Base-by-base conservation (phyloP, 2,797 vertebrate genomes). In the Serranus cabrilla region DNA sequence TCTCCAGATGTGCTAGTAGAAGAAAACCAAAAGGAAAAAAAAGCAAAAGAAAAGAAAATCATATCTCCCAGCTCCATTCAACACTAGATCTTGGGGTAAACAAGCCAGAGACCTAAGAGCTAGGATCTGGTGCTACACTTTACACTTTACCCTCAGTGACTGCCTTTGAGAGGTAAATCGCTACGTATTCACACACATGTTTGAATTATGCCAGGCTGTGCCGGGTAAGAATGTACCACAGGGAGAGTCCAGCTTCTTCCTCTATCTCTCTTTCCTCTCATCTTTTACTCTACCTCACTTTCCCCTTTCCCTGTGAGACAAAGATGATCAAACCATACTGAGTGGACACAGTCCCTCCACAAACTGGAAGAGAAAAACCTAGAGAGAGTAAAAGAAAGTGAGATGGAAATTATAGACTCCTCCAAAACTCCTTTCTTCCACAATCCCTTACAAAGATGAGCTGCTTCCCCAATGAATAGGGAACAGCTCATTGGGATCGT, bases 321-420 rank as follows among this genome's bases (percentile, higher is more conserved):
- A 25, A 55, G 43, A 74, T 72, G 85, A 94, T 94, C 91, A 94
- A 93, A 93, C 88, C 76, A 66, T 59, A 63, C 72, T 83, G 91
- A 93, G 83, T 90, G 91, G 92, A 93, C 90, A 89, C 55, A 79
- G 84, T 94, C 85, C 88, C 88, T 87, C 74, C 86, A 76, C 77
- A 84, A 87, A 85, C 78, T 78, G 70, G 63, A 85, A 52, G 63
- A 63, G 62, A 83, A 77, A 87, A 93, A 80, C 81, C 88, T 86
- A 81, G 85, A 90, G 88, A 87, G 90, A 85, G 68, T 55, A 85
- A 78, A 47, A 81, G 75, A 89, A 66, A 87, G 75, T 81, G 64
- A 81, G 77, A 88, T 81, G 68, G 82, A 88, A 87, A 89, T 87
- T 78, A 84, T 47, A 85, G 57, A 85, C 51, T 80, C 51, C 69